Base-by-base conservation (phyloP, 2,797 vertebrate species). In the Ptychadena robeensis region DNA sequence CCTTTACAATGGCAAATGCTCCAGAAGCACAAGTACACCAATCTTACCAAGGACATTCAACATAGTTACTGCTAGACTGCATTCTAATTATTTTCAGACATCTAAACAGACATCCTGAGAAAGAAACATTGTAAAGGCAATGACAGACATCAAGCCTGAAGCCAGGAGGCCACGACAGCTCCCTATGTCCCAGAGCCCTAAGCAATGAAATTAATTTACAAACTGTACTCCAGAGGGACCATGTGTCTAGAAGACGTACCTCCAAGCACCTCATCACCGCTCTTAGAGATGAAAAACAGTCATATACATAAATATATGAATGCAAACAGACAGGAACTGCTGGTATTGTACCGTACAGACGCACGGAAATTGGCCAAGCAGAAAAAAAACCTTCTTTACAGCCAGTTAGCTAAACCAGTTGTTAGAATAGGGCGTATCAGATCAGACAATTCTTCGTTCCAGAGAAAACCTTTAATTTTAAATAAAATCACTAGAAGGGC, bases 81-180 rank as follows among this genome's bases (percentile, higher is more conserved):
- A 28, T 75, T 75, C 34, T 59, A 75, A 75, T 75, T 64, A 75
- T 64, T 75, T 63, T 75, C 30, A 75, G 34, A 75, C 38, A 53
- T 78, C n/a, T n/a, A n/a, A n/a, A 53, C 30, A 76, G 59, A 78
- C 75, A 67, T 78, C 38, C 27, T 34, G 30, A 78, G 64, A 66
- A 40, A 44, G 28, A 53, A 64, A 37, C 25, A 63, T 18, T 37
- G 73, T 61, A 74, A 75, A 75, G 59, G 57, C 57, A 64, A 31
- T 64, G 73, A 75, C 73, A 75, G 59, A 75, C 35, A 75, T 74
- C 53, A 64, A 75, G 73, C 63, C 73, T 64, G 59, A 75, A 37
- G 9, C 73, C 18, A 27, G 59, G 35, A 64, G 73, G 59, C 35
- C 72, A 61, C 64, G 59, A 75, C 59, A 64, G 34, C 59, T 63